Base-by-base conservation (phyloP, 2,888 invertebrate species). In the Labia minor region DNA sequence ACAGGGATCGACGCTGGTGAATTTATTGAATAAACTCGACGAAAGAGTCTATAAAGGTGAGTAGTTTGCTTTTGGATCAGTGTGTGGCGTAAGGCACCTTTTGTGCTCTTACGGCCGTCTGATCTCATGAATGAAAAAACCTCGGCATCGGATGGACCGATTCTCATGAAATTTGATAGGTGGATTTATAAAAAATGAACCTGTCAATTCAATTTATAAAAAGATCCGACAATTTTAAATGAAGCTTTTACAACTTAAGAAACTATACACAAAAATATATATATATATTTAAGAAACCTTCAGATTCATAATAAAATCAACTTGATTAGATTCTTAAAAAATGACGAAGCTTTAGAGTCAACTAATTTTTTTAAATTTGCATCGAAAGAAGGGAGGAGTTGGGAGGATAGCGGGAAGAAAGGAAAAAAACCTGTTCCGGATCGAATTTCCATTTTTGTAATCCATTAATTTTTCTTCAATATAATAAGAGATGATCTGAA, bases 131-230 rank as follows among this genome's bases (percentile, higher is more conserved):
- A 49, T 49, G 49, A 14, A 49, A 33, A n/a, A 49, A 49, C 49
- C 49, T 49, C 49, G 16, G 49, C 49, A 49, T 11, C 49, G 49
- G 49, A 49, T 49, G 49, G 49, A n/a, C 49, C 49, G 49, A 49
- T 49, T 49, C 49, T 49, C 49, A 49, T 49, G 49, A 49, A 49
- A 49, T 49, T 49, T 49, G 49, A 49, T 49, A 49, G 49, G n/a
- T 49, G 49, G 49, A 49, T 49, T 49, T 16, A 49, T 49, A 49
- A 49, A 49, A 49, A 49, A 49, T 49, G 16, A 14, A 49, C 49
- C 49, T 49, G 49, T 49, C 49, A 49, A 49, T 49, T 49, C 49
- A 49, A 49, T 49, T 49, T 49, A n/a, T 16, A 49, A 49, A 49
- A 16, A 49, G 49, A 49, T 49, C 49, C 49, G 49, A 49, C 49